A percentile compares a stretch with the other conserved stretches of the same genome.
phyloP scores from a whole-genome alignment of 2,888 invertebrate species.

The Caenorhabditis sp. region DNA sequence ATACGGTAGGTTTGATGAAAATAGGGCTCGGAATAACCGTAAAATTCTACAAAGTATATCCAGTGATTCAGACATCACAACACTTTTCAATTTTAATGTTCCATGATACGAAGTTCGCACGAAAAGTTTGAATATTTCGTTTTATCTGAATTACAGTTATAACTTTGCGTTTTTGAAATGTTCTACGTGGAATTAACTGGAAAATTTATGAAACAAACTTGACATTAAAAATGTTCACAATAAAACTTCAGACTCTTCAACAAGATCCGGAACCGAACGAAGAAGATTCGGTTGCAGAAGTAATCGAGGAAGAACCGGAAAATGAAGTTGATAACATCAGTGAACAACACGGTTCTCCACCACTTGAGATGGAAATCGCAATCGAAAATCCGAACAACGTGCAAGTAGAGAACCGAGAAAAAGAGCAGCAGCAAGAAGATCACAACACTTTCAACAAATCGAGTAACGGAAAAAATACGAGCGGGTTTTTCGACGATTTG shows the following conservation, averaged over 20 bases:
- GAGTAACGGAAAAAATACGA: neutral
- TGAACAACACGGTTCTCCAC: neutral
- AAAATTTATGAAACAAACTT: no score
- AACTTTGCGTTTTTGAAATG: no score
- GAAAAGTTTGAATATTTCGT: no score
- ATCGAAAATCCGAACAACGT: neutral
- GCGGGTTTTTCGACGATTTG: slow-evolving; percentile 9
- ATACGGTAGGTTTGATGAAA: neutral
- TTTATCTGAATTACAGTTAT: no score
- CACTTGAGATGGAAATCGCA: no score
- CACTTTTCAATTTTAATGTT: no score
- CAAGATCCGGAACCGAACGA: neutral
- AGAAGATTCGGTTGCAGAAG: neutral
- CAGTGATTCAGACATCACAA: no score
- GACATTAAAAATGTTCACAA: no score
- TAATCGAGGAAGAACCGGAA: neutral
- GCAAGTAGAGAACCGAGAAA: neutral
- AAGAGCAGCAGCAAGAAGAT: neutral
- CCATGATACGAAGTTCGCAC: no score
- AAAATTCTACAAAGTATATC: no score
- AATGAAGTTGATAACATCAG: neutral
- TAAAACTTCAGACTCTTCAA: neutral
- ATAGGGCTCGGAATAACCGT: no score
- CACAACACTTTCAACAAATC: neutral
- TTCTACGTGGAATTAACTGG: no score